Evolutionary conservation across 2,113 vertebrate genomes (phyloP).

Genomic region (Aythya baeri): DNA sequence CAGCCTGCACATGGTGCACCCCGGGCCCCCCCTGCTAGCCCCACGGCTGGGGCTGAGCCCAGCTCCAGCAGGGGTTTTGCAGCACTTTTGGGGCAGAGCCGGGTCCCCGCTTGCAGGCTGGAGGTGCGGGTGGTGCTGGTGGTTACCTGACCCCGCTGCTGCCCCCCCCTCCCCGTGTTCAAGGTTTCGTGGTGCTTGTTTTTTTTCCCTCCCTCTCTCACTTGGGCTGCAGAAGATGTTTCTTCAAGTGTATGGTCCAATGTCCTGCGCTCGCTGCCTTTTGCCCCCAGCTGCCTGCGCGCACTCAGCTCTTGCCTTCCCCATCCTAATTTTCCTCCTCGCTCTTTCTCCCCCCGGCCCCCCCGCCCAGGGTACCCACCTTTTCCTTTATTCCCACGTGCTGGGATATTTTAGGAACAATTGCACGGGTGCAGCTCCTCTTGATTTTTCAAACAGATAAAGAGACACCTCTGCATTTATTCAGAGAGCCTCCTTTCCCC

Average conservation of each 20-base stretch:
- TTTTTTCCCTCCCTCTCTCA: not conserved
- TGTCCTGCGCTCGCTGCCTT: not conserved
- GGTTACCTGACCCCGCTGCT: not conserved
- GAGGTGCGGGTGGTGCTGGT: not conserved
- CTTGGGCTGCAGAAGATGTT: conserved; percentile 30
- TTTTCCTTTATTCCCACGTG: conserved; percentile 21
- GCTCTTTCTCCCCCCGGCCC: not conserved
- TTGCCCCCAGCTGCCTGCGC: not conserved
- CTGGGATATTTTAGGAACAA: not conserved
- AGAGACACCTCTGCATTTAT: not conserved
- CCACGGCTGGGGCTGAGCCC: not conserved
- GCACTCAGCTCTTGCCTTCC: not conserved
- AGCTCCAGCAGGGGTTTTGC: not conserved
- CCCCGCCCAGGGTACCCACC: not conserved
- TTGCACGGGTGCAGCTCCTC: not conserved
- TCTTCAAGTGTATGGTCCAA: conserved; percentile 20
- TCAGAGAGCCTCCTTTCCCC: not conserved
- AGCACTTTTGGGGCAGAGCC: no score
- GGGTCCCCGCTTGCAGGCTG: not conserved
- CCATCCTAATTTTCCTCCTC: not conserved
- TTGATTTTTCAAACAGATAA: not conserved
- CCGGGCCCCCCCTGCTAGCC: not conserved
- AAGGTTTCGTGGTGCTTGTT: not conserved
- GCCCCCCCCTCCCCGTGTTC: not conserved
- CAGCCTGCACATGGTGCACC: not conserved